phyloP scores from a whole-genome alignment of 2,888 invertebrate species.

The Acleris literana region DNA sequence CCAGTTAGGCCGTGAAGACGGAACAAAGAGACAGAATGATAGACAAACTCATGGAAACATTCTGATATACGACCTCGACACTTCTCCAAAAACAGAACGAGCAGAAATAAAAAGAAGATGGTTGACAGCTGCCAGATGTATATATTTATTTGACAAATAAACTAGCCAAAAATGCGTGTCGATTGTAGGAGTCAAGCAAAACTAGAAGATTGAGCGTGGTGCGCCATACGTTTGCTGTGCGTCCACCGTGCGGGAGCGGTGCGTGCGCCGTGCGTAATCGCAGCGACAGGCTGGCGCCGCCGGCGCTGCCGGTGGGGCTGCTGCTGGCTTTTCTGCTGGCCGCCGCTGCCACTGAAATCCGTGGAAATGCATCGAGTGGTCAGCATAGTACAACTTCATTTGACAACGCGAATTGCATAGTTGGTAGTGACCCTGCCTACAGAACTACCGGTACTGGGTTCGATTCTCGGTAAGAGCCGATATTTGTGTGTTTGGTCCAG shows the following conservation, averaged over 20 bases:
- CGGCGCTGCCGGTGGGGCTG: constrained; percentile 41
- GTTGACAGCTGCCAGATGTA: constrained; percentile 15
- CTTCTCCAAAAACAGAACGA: background rate
- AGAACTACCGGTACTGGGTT: no score
- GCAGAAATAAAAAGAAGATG: constrained; percentile 13
- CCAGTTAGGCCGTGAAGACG: no score
- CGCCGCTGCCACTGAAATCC: constrained; percentile 27
- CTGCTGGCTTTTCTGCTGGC: constrained; percentile 37
- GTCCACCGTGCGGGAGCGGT: background rate
- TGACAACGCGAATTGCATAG: no score
- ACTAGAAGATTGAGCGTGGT: background rate
- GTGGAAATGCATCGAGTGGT: background rate
- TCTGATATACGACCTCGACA: no score
- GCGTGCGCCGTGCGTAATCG: constrained; percentile 12
- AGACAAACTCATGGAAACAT: no score
- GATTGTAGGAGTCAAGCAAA: background rate
- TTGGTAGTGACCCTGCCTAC: no score
- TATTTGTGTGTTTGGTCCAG: no score
- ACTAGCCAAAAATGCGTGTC: constrained; percentile 1
- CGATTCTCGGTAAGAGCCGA: no score
- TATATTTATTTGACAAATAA: background rate
- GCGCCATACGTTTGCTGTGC: background rate
- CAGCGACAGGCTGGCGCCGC: constrained; percentile 21
- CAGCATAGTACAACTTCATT: no score
- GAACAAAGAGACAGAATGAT: no score